Percentiles rank a stretch among this genome's conserved stretches.
These are phyloP conservation scores for Lacanobia wlatinum DNA, from an alignment of 2,888 invertebrate genomes.

Conservation along the genomic window DNA sequence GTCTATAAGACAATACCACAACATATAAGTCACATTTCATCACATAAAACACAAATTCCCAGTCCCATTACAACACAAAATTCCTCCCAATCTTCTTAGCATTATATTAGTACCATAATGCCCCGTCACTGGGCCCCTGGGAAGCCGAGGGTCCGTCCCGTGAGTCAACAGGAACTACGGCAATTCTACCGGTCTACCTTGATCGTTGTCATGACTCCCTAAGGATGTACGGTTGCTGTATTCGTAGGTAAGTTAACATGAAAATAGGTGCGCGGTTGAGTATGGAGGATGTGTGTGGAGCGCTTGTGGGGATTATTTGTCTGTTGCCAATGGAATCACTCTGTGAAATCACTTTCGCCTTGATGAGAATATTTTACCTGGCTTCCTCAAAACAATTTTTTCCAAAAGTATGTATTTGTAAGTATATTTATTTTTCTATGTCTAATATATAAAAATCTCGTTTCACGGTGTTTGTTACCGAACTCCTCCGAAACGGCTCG, in stretches of 20 bases:
- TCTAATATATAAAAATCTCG: too few relatives aligned
- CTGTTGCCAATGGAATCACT: too few relatives aligned
- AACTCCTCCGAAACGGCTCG: too few relatives aligned
- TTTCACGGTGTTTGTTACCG: too few relatives aligned
- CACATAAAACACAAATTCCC: neutral
- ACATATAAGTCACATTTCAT: neutral
- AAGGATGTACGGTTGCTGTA: slow-evolving; percentile 10
- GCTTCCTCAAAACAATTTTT: too few relatives aligned
- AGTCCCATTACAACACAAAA: neutral
- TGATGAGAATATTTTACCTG: too few relatives aligned
- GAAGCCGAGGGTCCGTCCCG: neutral
- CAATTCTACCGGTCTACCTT: slow-evolving; percentile 20
- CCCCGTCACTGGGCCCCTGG: slow-evolving; percentile 2
- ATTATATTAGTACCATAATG: slow-evolving; percentile 12
- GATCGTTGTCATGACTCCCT: slow-evolving; percentile 36
- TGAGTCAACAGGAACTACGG: slow-evolving; percentile 15
- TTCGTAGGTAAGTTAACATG: slow-evolving; percentile 4
- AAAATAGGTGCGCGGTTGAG: neutral
- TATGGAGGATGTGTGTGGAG: slow-evolving; percentile 25
- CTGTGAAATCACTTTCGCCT: too few relatives aligned
- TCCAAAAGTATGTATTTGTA: too few relatives aligned
- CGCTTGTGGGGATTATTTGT: neutral
- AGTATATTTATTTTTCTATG: too few relatives aligned
- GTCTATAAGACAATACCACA: too few relatives aligned
- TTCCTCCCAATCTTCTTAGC: neutral